A percentile compares a stretch with the other conserved stretches of the same genome.
Evolutionary conservation across 2,113 vertebrate genomes (phyloP).

Genomic region (Amphilophus citrinellus): DNA sequence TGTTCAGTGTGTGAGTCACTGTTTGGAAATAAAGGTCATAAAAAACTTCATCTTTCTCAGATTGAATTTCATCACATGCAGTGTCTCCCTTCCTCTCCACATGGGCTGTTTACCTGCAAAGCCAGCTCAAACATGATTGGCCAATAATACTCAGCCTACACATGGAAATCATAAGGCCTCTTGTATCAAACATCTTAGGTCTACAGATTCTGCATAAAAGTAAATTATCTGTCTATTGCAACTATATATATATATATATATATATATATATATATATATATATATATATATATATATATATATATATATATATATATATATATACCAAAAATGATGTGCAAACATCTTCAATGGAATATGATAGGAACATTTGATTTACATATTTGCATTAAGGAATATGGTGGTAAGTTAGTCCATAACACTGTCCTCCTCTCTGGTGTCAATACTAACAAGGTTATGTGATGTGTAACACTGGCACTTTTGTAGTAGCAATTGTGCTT

Average conservation of each 20-base stretch:
- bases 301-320: too few relatives aligned
- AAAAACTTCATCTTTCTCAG: not conserved
- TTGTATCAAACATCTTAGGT: too few relatives aligned
- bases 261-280: too few relatives aligned
- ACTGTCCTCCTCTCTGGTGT: not conserved
- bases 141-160: not conserved
- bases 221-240: too few relatives aligned
- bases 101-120: not conserved
- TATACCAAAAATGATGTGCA: not conserved
- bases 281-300: too few relatives aligned
- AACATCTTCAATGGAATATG: not conserved
- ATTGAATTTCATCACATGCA: rapidly evolving
- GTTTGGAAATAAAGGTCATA: not conserved
- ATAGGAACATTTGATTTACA: not conserved
- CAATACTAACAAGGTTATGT: not conserved
- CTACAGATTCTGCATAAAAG: not conserved
- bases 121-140: not conserved
- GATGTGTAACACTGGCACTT: not conserved
- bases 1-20: not conserved
- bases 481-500: too few relatives aligned
- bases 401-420: not conserved
- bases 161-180: too few relatives aligned
- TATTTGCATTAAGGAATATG: not conserved
- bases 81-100: not conserved
- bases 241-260: not conserved